Evolutionary conservation across 2,888 invertebrate species (phyloP).

Genomic region (Entomobrya proxima): DNA sequence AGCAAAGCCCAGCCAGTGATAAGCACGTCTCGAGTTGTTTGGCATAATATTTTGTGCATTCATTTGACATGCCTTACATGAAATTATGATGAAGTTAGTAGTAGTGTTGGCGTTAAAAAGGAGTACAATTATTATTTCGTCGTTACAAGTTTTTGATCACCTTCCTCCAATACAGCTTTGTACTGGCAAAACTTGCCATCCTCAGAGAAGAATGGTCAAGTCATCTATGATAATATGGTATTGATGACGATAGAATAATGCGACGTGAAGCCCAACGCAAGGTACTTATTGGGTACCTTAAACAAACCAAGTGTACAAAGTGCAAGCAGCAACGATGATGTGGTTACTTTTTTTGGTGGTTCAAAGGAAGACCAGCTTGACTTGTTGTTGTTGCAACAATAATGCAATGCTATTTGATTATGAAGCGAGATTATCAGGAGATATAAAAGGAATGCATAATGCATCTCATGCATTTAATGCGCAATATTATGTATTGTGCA

Average conservation of each 20-base stretch:
- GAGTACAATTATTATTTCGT: not conserved
- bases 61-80: not conserved
- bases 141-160: conserved; percentile 12
- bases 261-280: not conserved
- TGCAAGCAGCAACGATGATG: not conserved
- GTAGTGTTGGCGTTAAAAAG: not conserved
- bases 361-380: conserved; percentile 17
- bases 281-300: conserved; percentile 28
- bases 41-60: not conserved
- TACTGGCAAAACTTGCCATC: too few relatives aligned
- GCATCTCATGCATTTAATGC: not conserved
- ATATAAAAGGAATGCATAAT: conserved; percentile 21
- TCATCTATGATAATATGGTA: conserved; percentile 12
- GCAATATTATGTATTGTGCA: too few relatives aligned
- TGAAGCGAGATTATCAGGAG: conserved; percentile 6
- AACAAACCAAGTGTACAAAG: not conserved
- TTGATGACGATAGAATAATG: conserved; percentile 1
- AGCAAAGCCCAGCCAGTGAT: not conserved
- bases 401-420: not conserved
- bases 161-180: conserved; percentile 6
- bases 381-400: conserved; percentile 31
- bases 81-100: not conserved
- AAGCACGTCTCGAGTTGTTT: not conserved
- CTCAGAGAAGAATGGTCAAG: conserved; percentile 14
- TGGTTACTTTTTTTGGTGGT: too few relatives aligned